phyloP scores from a whole-genome alignment of 2,888 invertebrate species.

The Spicauda simplicius region DNA sequence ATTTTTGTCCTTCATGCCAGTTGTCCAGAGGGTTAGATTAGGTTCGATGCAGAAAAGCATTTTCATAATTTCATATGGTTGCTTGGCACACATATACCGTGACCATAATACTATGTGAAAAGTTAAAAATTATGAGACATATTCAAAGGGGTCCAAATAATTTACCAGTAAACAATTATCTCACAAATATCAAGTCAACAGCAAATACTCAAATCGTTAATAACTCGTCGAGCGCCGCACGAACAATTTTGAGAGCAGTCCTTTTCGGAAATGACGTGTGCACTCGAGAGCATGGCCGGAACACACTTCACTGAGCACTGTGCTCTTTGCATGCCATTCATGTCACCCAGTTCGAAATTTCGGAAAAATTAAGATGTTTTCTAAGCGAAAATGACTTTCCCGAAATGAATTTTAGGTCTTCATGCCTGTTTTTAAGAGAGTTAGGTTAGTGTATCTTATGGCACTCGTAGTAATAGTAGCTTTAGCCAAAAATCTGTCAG shows the following conservation, averaged over 20 bases:
- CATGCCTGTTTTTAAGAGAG: no score
- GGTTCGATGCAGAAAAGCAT: no score
- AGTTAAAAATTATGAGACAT: no score
- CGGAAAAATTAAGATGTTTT: constrained; percentile 25
- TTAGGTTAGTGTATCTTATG: no score
- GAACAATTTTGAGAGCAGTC: constrained; percentile 9
- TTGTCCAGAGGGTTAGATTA: no score
- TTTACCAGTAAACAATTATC: not conserved
- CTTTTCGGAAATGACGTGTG: constrained; percentile 16
- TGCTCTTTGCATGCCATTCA: constrained; percentile 46
- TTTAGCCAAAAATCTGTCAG: not conserved
- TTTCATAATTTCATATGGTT: no score
- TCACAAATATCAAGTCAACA: not conserved
- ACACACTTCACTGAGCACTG: constrained; percentile 39
- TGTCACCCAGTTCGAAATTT: not conserved
- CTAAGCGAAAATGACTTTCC: not conserved
- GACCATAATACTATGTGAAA: no score
- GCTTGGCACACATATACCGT: no score
- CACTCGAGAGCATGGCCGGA: constrained; percentile 13
- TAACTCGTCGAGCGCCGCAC: not conserved
- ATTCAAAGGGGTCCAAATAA: not conserved
- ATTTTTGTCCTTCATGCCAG: no score
- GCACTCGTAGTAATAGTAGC: no score
- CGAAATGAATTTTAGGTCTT: no score
- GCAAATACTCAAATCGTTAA: not conserved